A percentile compares a stretch with the other conserved stretches of the same genome.
These are phyloP conservation scores for Maniola jurtina DNA, from an alignment of 1,140 invertebrate genomes.

Conservation along the genomic window DNA sequence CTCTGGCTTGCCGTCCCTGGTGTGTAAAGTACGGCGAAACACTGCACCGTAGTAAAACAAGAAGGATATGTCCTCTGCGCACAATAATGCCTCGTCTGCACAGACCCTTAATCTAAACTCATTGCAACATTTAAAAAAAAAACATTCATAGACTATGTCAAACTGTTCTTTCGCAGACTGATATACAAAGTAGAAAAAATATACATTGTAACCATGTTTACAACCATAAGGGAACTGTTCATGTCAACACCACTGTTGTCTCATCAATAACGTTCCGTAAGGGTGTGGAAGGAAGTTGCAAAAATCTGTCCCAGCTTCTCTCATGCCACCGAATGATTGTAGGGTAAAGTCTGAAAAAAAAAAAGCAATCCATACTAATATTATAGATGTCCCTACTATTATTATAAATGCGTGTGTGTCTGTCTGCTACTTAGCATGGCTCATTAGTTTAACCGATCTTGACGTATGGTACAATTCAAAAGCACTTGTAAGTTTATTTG, in stretches of 20 bases:
- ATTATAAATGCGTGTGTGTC: not conserved
- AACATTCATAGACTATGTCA: constrained; percentile 48
- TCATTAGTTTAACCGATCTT: not conserved
- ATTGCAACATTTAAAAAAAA: constrained; percentile 61
- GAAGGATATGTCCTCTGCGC: no score
- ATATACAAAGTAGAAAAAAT: constrained; percentile 77
- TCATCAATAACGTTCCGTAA: constrained; percentile 20
- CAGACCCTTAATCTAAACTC: constrained; percentile 36
- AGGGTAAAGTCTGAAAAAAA: constrained; percentile 39
- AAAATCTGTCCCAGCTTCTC: constrained; percentile 21
- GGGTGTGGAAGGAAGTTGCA: constrained; percentile 17
- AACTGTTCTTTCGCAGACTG: constrained; percentile 51
- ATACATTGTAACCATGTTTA: constrained; percentile 65
- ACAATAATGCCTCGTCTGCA: no score
- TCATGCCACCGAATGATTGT: constrained; percentile 36
- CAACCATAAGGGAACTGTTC: constrained; percentile 34
- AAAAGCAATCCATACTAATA: not conserved
- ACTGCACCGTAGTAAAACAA: no score
- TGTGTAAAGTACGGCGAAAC: no score
- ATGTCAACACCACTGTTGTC: constrained; percentile 19
- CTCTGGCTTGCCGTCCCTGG: no score
- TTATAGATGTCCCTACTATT: not conserved
- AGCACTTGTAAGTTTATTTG: no score
- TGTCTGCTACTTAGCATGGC: not conserved
- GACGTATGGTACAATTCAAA: no score